Conservation (phyloP, 2,113 vertebrate species). For the Amia ocellicauda region DNA sequence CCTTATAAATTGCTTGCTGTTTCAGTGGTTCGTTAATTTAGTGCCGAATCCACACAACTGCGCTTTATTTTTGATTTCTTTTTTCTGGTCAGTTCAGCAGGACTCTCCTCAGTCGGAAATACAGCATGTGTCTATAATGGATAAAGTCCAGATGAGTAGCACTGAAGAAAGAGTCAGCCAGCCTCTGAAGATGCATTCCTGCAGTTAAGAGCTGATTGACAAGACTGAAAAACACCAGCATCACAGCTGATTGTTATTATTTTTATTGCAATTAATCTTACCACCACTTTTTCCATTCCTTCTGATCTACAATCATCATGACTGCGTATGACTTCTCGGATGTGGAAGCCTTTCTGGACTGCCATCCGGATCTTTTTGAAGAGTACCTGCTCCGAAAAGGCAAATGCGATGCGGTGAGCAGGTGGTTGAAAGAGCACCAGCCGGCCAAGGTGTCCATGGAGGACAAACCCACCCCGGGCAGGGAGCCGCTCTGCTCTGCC, state of each 20-base stretch:
- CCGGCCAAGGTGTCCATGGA: slow-evolving; percentile 50
- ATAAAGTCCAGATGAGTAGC: background rate
- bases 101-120: slow-evolving; percentile 1
- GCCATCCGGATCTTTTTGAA: slow-evolving; percentile 70
- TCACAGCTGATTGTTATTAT: background rate
- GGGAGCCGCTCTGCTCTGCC: slow-evolving; percentile 50
- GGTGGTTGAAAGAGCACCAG: slow-evolving; percentile 61
- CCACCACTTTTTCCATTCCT: slow-evolving; percentile 15
- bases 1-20: slow-evolving; percentile 14
- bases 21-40: slow-evolving; percentile 28
- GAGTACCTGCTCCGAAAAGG: slow-evolving; percentile 66
- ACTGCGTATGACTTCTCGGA: slow-evolving; percentile 67
- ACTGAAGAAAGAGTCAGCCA: background rate
- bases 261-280: no score
- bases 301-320: slow-evolving; percentile 45
- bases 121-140: slow-evolving; percentile 4
- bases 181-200: background rate
- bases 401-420: slow-evolving; percentile 58
- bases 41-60: slow-evolving; percentile 19
- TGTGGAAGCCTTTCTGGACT: slow-evolving; percentile 69
- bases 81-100: slow-evolving; percentile 2
- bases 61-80: slow-evolving; percentile 17
- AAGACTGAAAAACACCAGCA: slow-evolving; percentile 11
- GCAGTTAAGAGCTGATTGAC: background rate
- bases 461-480: slow-evolving; percentile 44